Base-by-base conservation (phyloP, 2,113 vertebrate genomes). In the Notothenia rossii region DNA sequence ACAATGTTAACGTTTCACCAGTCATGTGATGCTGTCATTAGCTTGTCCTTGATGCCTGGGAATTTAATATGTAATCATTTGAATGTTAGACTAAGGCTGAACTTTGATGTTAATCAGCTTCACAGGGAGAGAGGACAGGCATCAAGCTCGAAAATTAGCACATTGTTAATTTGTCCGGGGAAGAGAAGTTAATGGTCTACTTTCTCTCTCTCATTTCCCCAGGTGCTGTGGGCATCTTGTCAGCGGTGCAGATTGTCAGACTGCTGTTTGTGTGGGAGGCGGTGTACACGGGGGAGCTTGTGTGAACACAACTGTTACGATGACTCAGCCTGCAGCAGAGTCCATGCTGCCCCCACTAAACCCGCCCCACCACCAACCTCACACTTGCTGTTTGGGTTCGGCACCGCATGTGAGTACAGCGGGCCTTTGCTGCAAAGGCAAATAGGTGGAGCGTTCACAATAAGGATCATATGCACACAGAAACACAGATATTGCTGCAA, bases 311-410 rank as follows among this genome's bases (percentile, higher is more conserved):
- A 79, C 67, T 71, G 86, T 84, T 83, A 88, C 64, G 86, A 90
- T 91, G 90, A 93, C 78, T 93, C 91, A 91, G 91, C 84, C 65
- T 86, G 84, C 87, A 79, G 86, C 65, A 88, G 25, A 86, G 56
- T 59, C 53, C 74, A 62, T 71, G 74, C 79, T 74, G 76, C 76
- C 69, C 55, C 77, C 46, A 40, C 50, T 2, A 25, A 25, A 25
- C 25, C 25, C 25, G 22, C 22, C 25, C 25, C 25, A 2, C 25
- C 25, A 25, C 25, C 25, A 25, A 25, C 25, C 25, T 25, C 25
- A 25, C 25, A 25, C 25, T 25, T 25, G 25, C 25, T 25, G 25
- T 25, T 25, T 25, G 2, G 25, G 25, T 25, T 25, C 25, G 2
- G 25, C 25, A 25, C 25, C 25, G 25, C 25, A 25, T 25, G 25